Evolutionary conservation across 2,797 vertebrate species (phyloP), one percentile per base, ranked within the genome.

Genomic region (Champsocephalus esox): DNA sequence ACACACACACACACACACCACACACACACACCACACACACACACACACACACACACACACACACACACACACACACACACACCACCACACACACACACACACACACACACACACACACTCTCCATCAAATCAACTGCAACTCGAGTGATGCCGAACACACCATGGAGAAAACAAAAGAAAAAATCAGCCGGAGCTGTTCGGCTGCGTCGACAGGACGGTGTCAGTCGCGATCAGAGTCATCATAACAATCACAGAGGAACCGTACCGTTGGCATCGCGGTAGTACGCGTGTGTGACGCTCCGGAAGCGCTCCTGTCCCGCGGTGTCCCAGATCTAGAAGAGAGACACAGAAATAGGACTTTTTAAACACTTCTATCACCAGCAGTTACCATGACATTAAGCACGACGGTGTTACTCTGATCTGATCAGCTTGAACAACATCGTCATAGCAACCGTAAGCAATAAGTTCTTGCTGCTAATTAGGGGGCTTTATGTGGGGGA

Each of bases 251-350:
- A 19, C 2, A n/a, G 32, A 62, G 28, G 38, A 16, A 24, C 13
- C 96, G 92, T 92, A 98, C 97, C 97, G 0, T 97, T 95, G n/a
- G 96, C 96, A 0, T 97, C 96, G 1, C 96, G 93, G 83, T 97
- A 97, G 81, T 97, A 97, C 38, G 96, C 96, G 0, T 97, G 96
- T 3, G 96, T 97, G 70, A 97, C 95, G 0, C 96, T 97, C 64
- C 96, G 94, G 87, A 96, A 96, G 43, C 97, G 89, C 77, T 98
- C 97, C 89, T 97, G 97, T 34, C 97, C 96, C 0, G 97, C 97
- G 0, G 97, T 97, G 92, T 98, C 96, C 97, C 97, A 97, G 70
- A 97, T 97, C 96, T 98, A 82, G 5, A 76, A 9, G 8, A 9
- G 7, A 38, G 9, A 4, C 58, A 59, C 58, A 65, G 2, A 70